phyloP scores from a whole-genome alignment of 2,888 invertebrate species.

The Andrena camellia region DNA sequence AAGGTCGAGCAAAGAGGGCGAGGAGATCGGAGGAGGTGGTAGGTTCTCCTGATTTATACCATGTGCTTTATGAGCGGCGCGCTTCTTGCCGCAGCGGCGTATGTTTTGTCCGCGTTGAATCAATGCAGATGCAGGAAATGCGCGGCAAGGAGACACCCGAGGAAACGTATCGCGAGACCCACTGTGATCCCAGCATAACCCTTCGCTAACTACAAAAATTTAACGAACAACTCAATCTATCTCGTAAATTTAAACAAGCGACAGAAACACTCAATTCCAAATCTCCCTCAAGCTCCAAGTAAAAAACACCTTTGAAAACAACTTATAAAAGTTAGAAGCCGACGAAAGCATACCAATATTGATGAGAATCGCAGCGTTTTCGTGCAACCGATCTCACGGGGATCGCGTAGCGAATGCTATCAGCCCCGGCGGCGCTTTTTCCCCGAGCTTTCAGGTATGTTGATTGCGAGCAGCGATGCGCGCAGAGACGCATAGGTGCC shows the following conservation, averaged over 20 bases:
- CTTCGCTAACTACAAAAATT: not conserved
- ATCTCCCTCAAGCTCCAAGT: not conserved
- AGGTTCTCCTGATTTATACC: slow-evolving; percentile 78
- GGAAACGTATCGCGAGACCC: slow-evolving; percentile 17
- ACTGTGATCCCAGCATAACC: not conserved
- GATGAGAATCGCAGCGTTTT: not conserved
- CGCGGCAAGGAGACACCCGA: slow-evolving; percentile 27
- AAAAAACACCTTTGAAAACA: not conserved
- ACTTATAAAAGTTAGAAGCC: not conserved
- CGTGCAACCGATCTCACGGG: slow-evolving; percentile 57
- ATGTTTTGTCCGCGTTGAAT: slow-evolving; percentile 74
- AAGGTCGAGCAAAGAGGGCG: slow-evolving; percentile 46
- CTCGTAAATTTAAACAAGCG: too few species aligned
- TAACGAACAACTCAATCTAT: too few species aligned
- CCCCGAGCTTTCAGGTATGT: slow-evolving; percentile 69
- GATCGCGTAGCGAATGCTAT: slow-evolving; percentile 75
- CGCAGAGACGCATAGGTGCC: slow-evolving; percentile 66
- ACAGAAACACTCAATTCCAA: too few species aligned
- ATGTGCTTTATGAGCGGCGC: slow-evolving; percentile 78
- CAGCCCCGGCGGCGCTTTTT: slow-evolving; percentile 63
- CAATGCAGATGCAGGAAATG: slow-evolving; percentile 47
- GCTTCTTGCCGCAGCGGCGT: slow-evolving; percentile 64
- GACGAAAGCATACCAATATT: not conserved
- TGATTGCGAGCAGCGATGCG: slow-evolving; percentile 75
- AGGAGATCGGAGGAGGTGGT: slow-evolving; percentile 58